Percentiles rank a stretch among this genome's conserved stretches.
Evolutionary conservation across 2,797 vertebrate genomes (phyloP).

Genomic region (Hozukius guyotensis): DNA sequence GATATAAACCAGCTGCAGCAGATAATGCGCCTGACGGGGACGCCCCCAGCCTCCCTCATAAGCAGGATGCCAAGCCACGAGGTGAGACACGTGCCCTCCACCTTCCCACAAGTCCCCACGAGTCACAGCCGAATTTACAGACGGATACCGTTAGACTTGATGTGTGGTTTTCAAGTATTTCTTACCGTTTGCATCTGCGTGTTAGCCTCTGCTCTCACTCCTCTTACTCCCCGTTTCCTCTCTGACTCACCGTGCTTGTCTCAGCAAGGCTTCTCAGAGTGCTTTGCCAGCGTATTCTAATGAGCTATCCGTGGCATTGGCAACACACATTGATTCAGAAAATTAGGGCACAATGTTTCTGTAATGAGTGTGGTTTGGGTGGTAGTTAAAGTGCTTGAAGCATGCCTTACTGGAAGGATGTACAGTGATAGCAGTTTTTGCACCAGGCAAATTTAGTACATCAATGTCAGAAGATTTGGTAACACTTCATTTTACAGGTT

Average conservation of each 20-base stretch:
- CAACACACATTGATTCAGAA: background rate
- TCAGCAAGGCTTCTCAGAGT: conserved; percentile 55
- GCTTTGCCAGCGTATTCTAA: conserved; percentile 48
- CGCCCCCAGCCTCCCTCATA: conserved; percentile 96
- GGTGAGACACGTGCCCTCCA: conserved; percentile 85
- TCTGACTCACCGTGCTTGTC: conserved; percentile 59
- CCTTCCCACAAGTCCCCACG: background rate
- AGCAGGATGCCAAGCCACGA: conserved; percentile 99
- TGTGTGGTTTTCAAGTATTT: conserved; percentile 18
- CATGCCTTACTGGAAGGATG: background rate
- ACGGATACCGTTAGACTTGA: background rate
- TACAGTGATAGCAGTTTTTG: background rate
- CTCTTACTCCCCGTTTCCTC: conserved; percentile 48
- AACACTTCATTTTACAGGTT: too few relatives aligned
- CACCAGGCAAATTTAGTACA: background rate
- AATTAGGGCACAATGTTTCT: conserved; percentile 6
- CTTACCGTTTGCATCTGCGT: conserved; percentile 1
- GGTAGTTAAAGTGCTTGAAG: conserved; percentile 15
- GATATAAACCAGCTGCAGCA: conserved; percentile 99
- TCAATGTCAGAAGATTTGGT: background rate
- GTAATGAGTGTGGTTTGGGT: conserved; percentile 3
- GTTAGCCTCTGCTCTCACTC: conserved; percentile 40
- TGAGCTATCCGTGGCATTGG: conserved; percentile 24
- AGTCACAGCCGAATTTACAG: conserved; percentile 1
- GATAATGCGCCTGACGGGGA: conserved; percentile 99